Evolutionary conservation across 1,140 invertebrate species (phyloP), one percentile per base, ranked within the genome.

Genomic region (Zaprionus davidi): DNA sequence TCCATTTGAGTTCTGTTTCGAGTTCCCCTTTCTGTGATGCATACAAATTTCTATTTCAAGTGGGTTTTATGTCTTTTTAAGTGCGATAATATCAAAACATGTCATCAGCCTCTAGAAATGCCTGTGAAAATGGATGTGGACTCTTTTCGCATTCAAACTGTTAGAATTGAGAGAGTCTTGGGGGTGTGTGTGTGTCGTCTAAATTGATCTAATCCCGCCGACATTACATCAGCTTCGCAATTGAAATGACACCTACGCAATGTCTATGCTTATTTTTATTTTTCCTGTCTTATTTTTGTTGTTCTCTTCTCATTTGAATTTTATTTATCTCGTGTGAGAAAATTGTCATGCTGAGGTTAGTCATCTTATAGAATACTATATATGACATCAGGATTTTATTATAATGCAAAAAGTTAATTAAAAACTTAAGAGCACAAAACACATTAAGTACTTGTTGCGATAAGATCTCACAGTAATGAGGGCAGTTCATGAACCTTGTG

Each of bases 41-140:
- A 87, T 84, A 87, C 85, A 72, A 88, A 87, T 88, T 58, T 49
- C 55, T 65, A 64, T 78, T 73, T 78, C 73, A 78, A 87, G 68
- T 87, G 66, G 75, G 60, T 84, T 88, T 87, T 81, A 84, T 88
- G 68, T 34, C 57, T 73, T 84, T 87, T 87, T 88, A 88, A 88
- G 84, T 87, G 83, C 64, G 60, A 70, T 82, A 49, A 31, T 56
- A 56, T 56, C 51, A 49, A 68, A 55, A 4, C 46, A 36, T 72
- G 55, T 53, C 70, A 59, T 67, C 56, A 59, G 44, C 34, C 31
- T 22, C 38, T 7, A 46, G 12, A 63, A 31, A 46, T 62, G 49
- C 17, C 44, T 20, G 46, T 0, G 17, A 22, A 49, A 15, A 41
- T 41, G 38, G 38, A 41, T 15, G 15, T 51, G 46, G 41, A 31